phyloP scores from a whole-genome alignment of 2,113 vertebrate species.

The Aptenodytes forsteri region DNA sequence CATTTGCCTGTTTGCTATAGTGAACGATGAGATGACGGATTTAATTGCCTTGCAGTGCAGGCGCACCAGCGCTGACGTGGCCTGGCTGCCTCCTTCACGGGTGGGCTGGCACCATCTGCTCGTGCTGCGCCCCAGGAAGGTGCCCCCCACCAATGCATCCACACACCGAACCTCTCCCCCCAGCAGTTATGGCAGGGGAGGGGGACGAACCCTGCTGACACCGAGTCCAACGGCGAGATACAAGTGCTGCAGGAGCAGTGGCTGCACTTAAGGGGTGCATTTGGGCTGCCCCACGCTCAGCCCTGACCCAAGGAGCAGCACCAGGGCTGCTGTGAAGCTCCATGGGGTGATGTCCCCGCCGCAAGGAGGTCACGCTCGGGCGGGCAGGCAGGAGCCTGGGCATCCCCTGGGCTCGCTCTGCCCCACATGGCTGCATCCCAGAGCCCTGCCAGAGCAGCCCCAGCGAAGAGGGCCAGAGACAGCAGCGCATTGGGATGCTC shows the following conservation, averaged over 20 bases:
- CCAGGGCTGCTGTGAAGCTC: background rate
- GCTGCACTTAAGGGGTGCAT: background rate
- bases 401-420: background rate
- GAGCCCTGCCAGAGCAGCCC: background rate
- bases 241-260: background rate
- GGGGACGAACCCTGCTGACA: too few relatives aligned
- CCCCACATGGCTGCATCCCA: background rate
- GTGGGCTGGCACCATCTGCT: background rate
- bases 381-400: background rate
- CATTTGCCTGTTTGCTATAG: background rate
- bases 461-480: background rate
- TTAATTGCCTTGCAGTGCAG: background rate
- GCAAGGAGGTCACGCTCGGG: background rate
- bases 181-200: background rate
- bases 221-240: fast-evolving
- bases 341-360: background rate
- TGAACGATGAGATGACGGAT: background rate
- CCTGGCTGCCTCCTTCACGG: background rate
- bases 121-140: background rate
- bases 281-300: background rate
- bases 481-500: background rate
- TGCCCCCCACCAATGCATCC: background rate
- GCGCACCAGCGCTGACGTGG: background rate
- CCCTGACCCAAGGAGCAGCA: background rate
- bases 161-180: background rate